Percentiles rank a stretch among this genome's conserved stretches.
phyloP scores from a whole-genome alignment of 2,797 vertebrate genomes.

The Miichthys miiuy region DNA sequence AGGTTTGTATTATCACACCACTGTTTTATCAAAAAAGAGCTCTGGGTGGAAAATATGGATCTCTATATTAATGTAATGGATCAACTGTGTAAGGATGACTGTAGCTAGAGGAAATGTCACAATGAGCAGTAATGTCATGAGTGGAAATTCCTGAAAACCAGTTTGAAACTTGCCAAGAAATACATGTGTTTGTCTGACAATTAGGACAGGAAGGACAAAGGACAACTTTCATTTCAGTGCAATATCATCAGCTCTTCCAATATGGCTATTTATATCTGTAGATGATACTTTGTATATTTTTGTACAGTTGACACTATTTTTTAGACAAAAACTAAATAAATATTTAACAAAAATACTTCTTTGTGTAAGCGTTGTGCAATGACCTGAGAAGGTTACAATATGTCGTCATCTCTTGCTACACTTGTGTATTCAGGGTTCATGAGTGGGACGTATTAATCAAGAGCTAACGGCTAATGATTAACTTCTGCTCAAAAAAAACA shows the following conservation, averaged over 20 bases:
- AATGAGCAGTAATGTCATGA: constrained; percentile 42
- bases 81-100: background rate
- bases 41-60: constrained; percentile 6
- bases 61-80: constrained; percentile 1
- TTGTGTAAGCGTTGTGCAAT: constrained; percentile 19
- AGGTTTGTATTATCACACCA: background rate
- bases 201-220: constrained; percentile 27
- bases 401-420: constrained; percentile 19
- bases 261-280: constrained; percentile 26
- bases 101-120: constrained; percentile 27
- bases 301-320: constrained; percentile 28
- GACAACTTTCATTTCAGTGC: constrained; percentile 18
- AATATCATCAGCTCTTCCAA: constrained; percentile 45
- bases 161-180: constrained; percentile 57
- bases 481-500: constrained; percentile 22
- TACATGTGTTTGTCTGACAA: constrained; percentile 46
- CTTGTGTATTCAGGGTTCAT: constrained; percentile 19
- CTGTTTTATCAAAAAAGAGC: background rate
- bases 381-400: constrained; percentile 12
- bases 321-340: constrained; percentile 43
- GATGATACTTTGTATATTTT: constrained; percentile 45
- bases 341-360: constrained; percentile 21
- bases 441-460: constrained; percentile 48
- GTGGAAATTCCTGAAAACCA: constrained; percentile 61
- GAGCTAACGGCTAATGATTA: constrained; percentile 42